phyloP scores from a whole-genome alignment of 2,888 invertebrate species.

The Coremacera marginata region DNA sequence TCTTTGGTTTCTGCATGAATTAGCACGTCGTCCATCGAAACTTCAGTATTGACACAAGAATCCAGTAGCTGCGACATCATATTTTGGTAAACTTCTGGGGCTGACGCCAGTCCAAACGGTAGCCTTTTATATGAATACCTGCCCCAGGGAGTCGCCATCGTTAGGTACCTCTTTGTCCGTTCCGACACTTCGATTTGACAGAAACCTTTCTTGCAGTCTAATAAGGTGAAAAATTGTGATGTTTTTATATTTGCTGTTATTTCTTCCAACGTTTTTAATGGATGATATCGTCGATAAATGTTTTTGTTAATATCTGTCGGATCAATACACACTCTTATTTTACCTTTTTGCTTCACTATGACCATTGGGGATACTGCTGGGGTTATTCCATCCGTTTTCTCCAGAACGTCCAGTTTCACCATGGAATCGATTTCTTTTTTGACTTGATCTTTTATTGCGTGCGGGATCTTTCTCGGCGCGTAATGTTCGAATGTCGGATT shows the following conservation, averaged over 20 bases:
- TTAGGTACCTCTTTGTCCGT: conserved; percentile 46
- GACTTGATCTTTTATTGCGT: conserved; percentile 42
- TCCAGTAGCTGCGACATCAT: conserved; percentile 46
- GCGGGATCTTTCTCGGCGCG: conserved; percentile 43
- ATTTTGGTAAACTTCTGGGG: conserved; percentile 54
- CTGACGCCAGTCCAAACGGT: conserved; percentile 46
- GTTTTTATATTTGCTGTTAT: conserved; percentile 42
- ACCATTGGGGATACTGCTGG: conserved; percentile 45
- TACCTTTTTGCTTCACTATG: conserved; percentile 40
- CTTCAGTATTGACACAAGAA: conserved; percentile 45
- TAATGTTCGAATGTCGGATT: conserved; percentile 44
- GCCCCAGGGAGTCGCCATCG: conserved; percentile 49
- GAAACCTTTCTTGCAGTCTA: conserved; percentile 46
- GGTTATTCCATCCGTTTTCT: conserved; percentile 37
- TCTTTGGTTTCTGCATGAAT: too few relatives aligned
- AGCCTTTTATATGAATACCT: conserved; percentile 46
- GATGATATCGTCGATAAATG: conserved; percentile 43
- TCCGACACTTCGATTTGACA: conserved; percentile 49
- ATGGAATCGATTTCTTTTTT: neutral
- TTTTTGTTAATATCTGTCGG: conserved; percentile 43
- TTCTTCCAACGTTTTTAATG: conserved; percentile 44
- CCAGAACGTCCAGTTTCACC: conserved; percentile 37
- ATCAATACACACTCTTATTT: conserved; percentile 25
- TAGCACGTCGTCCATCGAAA: conserved; percentile 52
- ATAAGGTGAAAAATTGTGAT: conserved; percentile 44